Base-by-base conservation (phyloP, 2,113 vertebrate species). In the Campylomormyrus tamandua region DNA sequence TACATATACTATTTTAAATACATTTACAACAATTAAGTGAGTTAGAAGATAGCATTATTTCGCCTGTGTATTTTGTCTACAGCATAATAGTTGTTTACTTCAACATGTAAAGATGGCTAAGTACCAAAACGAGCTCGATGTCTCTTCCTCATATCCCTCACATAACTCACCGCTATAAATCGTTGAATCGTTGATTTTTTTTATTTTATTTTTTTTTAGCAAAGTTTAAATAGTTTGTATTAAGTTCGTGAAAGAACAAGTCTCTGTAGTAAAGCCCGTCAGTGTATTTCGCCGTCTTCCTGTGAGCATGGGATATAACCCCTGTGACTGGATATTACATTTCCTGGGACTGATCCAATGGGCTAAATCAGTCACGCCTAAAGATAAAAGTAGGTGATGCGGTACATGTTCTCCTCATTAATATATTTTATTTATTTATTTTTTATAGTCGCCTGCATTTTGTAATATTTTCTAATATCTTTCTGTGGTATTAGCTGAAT, bases 301-400 rank as follows among this genome's bases (percentile, higher is more conserved):
- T 66, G 53, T 87, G 84, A 35, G 86, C 89, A 58, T 88, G 89
- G 89, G 88, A 87, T 88, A 24, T 50, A 83, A 49, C 85, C 85
- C 39, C 49, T 31, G 48, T 87, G 84, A 89, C 89, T 87, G 39
- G 89, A 87, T 89, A 91, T 89, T 87, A 50, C 53, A 88, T 89
- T 89, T 52, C 46, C 24, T 89, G 90, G 70, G 74, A 62, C 17
- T 31, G 27, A n/a, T 84, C 90, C 84, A 89, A 42, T 77, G 35
- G 21, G 66, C 84, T 27, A 48, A 70, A 52, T 88, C 86, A 88
- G 31, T 87, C 58, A 88, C 53, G 27, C 49, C 31, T 90, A 39
- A 84, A 87, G 27, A 48, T 46, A 48, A 15, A 86, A 3, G 11
- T 45, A 45, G 19, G 42, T 42, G 88, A 49, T 42, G 45, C 45